Evolutionary conservation across 2,797 vertebrate species (phyloP), one percentile per base, ranked within the genome.

Genomic region (Orestias chungarensis): DNA sequence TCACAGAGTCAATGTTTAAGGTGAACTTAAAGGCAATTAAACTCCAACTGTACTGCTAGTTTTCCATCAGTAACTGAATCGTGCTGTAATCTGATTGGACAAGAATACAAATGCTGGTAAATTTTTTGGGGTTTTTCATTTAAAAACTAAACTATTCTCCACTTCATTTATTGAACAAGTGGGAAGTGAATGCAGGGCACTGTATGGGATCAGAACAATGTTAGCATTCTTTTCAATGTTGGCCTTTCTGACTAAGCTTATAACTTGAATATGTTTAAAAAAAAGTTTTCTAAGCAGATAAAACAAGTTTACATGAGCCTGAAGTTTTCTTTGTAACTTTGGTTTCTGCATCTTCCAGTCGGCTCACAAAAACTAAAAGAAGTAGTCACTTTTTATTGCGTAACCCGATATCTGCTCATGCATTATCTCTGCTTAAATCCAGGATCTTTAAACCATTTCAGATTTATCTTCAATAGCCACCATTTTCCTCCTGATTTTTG

Each of bases 401-500:
- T 40, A 68, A 64, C 17, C 15, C 20, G 7, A 47, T 57, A 8
- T 44, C 38, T 81, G 68, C 47, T 66, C 61, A 52, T 8, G 2
- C 50, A 15, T 52, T 35, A 20, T 25, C 23, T 50, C 47, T 11
- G 10, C 11, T 6, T 52, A 54, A 40, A 54, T 52, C 20, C 33
- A 70, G 67, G 52, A 25, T 73, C 35, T 43, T 70, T 64, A 9
- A 54, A 15, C 38, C 27, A 54, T 71, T 71, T 75, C 14, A 54
- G 23, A 11, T 3, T 7, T 15, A n/a, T 47, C 11, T 75, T 70
- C 14, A 74, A 35, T 54, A 44, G 68, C 62, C 77, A 57, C 71
- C 64, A 43, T 69, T 77, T 76, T 75, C 55, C 64, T 70, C 61
- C 67, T n/a, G n/a, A n/a, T n/a, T n/a, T n/a, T n/a, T 25, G n/a